Evolutionary conservation across 2,888 invertebrate species (phyloP), one percentile per base, ranked within the genome.

Genomic region (Hypolimnas misippus): DNA sequence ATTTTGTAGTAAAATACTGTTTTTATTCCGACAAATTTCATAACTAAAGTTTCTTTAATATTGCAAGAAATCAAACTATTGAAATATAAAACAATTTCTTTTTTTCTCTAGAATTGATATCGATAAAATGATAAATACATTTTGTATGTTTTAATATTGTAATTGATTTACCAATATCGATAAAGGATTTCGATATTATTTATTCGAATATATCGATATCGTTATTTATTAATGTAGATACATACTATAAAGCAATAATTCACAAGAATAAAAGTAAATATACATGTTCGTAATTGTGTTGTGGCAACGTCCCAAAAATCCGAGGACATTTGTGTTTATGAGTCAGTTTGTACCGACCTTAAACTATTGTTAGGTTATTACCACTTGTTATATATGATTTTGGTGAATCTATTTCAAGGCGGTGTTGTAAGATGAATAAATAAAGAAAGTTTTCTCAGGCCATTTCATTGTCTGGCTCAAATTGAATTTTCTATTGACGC

Each of bases 251-350:
- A 38, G n/a, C 10, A 3, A 8, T n/a, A 19, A 19, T 44, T 58
- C 7, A 16, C 31, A 35, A 1, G 10, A 35, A 19, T 46, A 44
- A 4, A 49, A 60, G 51, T 42, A 33, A 49, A 60, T 57, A 63
- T 57, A 62, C 62, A 62, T 44, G 42, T 52, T 54, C 57, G 57
- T 63, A 52, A 59, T 54, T 46, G 64, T 44, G 57, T 54, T 33
- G 61, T 72, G 72, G 73, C 71, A 72, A 42, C 50, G 60, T 51
- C 62, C 69, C 72, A 71, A 73, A 69, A 69, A 59, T 46, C 67
- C 51, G 62, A 62, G 62, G 58, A 65, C 65, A 40, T 63, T 63
- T 60, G 33, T 65, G 63, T 65, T 63, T 65, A 61, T 67, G 65
- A 67, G 55, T 67, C 67, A 67, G 38, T 65, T 59, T 54, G 56